Evolutionary conservation across 2,797 vertebrate species (phyloP).

Genomic region (Avahi laniger): DNA sequence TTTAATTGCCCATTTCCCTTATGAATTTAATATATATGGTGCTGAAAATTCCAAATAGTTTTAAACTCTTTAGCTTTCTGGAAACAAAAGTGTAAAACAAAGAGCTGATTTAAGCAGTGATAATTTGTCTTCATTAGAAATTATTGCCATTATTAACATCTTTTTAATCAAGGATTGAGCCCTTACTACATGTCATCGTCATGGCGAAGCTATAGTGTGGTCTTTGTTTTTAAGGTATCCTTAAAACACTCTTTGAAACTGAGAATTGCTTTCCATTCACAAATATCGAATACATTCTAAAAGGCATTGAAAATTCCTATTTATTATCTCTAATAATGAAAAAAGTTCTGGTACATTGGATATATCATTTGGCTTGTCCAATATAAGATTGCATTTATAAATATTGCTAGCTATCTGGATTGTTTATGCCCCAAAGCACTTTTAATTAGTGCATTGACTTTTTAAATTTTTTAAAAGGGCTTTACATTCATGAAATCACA

Average conservation of each 20-base stretch:
- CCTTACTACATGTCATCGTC: not conserved
- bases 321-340: not conserved
- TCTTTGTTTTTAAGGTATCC: not conserved
- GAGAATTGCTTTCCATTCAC: not conserved
- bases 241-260: not conserved
- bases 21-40: not conserved
- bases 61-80: not conserved
- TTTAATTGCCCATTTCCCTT: not conserved
- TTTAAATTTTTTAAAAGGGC: not conserved
- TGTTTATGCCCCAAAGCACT: not conserved
- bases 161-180: not conserved
- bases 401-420: conserved; percentile 9
- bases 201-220: not conserved
- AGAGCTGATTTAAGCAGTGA: not conserved
- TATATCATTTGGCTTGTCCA: conserved; percentile 2
- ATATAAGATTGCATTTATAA: conserved; percentile 3
- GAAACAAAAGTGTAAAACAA: not conserved
- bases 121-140: not conserved
- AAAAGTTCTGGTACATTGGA: not conserved
- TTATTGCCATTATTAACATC: not conserved
- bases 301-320: conserved; percentile 8
- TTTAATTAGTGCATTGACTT: conserved; percentile 49
- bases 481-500: conserved; percentile 37
- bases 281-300: not conserved
- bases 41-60: not conserved